Evolutionary conservation across 1,140 invertebrate species (phyloP).

Genomic region (Heliconius eleuchia): DNA sequence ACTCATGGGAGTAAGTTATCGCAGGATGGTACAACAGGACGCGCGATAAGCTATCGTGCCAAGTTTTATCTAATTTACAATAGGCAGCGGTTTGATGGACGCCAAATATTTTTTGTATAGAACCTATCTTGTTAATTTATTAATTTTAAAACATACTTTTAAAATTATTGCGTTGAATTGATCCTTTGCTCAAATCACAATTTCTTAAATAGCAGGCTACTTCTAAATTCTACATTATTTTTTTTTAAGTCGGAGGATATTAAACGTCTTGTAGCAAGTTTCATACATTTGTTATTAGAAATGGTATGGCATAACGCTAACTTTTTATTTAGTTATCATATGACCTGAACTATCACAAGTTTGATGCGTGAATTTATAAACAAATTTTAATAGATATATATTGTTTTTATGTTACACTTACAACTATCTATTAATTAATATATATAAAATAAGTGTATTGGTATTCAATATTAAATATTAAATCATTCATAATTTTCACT

Average conservation of each 20-base stretch:
- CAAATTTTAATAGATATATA: neutral
- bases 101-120: neutral
- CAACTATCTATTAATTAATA: neutral
- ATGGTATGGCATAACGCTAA: neutral
- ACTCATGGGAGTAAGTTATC: constrained; percentile 54
- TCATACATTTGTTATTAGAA: too few relatives aligned
- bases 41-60: constrained; percentile 56
- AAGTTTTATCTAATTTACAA: constrained; percentile 39
- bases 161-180: too few relatives aligned
- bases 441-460: neutral
- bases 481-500: too few relatives aligned
- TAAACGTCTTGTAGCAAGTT: too few relatives aligned
- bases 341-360: neutral
- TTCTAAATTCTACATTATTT: too few relatives aligned
- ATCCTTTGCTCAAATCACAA: too few relatives aligned
- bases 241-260: too few relatives aligned
- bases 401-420: neutral
- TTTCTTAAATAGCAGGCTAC: too few relatives aligned
- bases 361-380: neutral
- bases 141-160: neutral
- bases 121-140: neutral
- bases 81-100: constrained; percentile 19
- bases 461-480: neutral
- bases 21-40: constrained; percentile 59
- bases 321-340: neutral